Evolutionary conservation across 37 sponge, comb jelly and placozoan species (phyloP).

Genomic region (Spongilla lacustris): DNA sequence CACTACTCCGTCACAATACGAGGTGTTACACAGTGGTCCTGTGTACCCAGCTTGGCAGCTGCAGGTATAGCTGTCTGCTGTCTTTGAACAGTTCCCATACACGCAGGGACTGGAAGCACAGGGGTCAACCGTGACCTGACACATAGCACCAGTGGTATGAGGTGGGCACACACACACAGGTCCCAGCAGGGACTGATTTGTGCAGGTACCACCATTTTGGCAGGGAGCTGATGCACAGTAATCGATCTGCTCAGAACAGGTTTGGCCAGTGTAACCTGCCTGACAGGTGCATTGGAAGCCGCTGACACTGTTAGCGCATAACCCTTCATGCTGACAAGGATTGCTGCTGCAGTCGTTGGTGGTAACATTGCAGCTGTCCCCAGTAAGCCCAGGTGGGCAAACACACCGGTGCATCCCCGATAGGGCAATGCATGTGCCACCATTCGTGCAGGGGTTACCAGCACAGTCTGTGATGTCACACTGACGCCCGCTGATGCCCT

Average conservation of each 20-base stretch:
- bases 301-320: constrained; percentile 33
- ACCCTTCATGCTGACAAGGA: constrained; percentile 54
- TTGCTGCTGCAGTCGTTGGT: constrained; percentile 12
- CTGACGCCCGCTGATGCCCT: constrained; percentile 44
- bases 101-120: constrained; percentile 56
- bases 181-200: neutral
- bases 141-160: constrained; percentile 24
- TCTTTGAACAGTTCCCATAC: constrained; percentile 58
- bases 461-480: constrained; percentile 48
- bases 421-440: constrained; percentile 62
- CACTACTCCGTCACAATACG: constrained; percentile 31
- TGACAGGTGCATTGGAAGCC: constrained; percentile 35
- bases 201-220: constrained; percentile 26
- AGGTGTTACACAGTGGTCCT: constrained; percentile 47
- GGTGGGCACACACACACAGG: constrained; percentile 31
- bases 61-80: neutral
- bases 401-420: constrained; percentile 20
- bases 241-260: constrained; percentile 29
- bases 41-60: constrained; percentile 69
- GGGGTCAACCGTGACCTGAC: constrained; percentile 43
- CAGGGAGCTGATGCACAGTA: constrained; percentile 39
- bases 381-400: constrained; percentile 59
- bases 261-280: constrained; percentile 46
- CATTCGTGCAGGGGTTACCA: constrained; percentile 56
- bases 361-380: constrained; percentile 33